Evolutionary conservation across 2,797 vertebrate species (phyloP), one percentile per base, ranked within the genome.

Genomic region (Oreortyx pictus): DNA sequence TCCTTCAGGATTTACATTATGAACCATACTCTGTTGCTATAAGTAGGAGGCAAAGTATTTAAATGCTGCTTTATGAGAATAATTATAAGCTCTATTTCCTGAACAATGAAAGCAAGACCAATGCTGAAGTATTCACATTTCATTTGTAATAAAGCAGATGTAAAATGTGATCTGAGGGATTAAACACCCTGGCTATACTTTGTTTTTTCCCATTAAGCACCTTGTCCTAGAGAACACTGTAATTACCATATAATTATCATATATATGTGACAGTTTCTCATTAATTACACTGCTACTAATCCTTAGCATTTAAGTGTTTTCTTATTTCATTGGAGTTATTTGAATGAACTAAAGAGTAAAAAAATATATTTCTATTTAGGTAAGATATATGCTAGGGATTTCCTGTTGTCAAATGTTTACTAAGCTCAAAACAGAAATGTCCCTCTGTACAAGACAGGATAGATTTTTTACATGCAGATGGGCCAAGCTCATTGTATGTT

Each of bases 61-160:
- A 93, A 95, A 94, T 86, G 80, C 43, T 79, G 68, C 82, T 82
- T 94, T 90, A 84, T 86, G 54, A 41, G 86, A 90, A 85, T 95
- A 94, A 96, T 96, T 91, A 96, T 96, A 93, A 94, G 90, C 78
- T 93, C 61, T 91, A 78, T 96, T 96, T 96, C 87, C 88, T 94
- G 92, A 95, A 89, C 83, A 95, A 82, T 82, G 86, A 94, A 95
- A 94, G 84, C 86, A 94, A 88, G 90, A 90, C 77, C 74, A 92
- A 37, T 71, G 70, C 44, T 50, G 62, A 64, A 85, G 83, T 78
- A 47, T 87, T 95, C 84, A 71, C 56, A 68, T 95, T 90, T 91
- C 59, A 67, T 66, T 89, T 91, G 77, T 91, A 94, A 91, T 95
- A 92, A 91, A 93, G 81, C 80, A 94, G 72, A 96, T 93, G 83